These are phyloP conservation scores for Dicrostonyx torquatus DNA, from an alignment of 2,797 vertebrate species.

Conservation along the genomic window DNA sequence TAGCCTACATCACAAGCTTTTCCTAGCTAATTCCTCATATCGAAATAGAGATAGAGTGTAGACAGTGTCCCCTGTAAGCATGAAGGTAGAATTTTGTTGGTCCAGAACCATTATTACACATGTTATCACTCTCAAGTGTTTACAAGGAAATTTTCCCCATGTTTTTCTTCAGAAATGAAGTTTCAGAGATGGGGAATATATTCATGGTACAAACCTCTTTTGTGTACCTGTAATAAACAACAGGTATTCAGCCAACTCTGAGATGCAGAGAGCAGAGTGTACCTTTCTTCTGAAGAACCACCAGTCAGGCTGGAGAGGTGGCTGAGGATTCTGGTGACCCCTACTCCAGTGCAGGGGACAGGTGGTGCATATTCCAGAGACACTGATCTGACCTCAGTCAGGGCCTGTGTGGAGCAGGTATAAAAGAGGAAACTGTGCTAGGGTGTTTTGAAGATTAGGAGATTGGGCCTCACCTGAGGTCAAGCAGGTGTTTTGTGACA, in stretches of 20 bases:
- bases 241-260: neutral
- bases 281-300: neutral
- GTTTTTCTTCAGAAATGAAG: neutral
- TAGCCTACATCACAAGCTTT: fast-evolving
- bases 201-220: neutral
- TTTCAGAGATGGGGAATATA: neutral
- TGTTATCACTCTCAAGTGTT: neutral
- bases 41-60: neutral
- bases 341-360: neutral
- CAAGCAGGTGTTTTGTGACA: neutral
- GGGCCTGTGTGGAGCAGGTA: neutral
- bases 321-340: fast-evolving
- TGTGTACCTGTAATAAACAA: neutral
- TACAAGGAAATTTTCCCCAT: neutral
- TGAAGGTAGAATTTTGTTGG: neutral
- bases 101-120: neutral
- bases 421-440: neutral
- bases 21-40: neutral
- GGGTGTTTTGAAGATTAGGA: neutral
- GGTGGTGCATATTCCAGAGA: neutral
- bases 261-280: neutral
- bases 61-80: neutral
- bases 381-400: neutral
- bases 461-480: neutral
- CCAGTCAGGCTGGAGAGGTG: neutral